Base-by-base conservation (phyloP, 2,797 vertebrate genomes). In the Rhinella marina region DNA sequence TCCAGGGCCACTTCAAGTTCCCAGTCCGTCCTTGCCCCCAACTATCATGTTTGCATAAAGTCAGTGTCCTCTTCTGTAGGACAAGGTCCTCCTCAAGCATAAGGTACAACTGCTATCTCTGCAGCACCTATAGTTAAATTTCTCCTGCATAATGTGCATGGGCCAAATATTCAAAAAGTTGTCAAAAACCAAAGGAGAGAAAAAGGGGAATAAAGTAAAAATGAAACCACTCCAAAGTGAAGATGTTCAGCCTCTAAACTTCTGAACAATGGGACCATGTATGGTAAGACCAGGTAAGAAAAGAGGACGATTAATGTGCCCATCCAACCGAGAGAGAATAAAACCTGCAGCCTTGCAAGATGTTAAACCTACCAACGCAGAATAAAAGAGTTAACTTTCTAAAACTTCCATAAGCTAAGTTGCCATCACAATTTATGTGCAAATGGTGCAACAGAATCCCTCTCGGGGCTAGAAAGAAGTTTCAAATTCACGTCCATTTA, bases 361-460 rank as follows among this genome's bases (percentile, higher is more conserved):
- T 19, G n/a, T 59, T 76, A 54, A 50, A 76, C 21, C 57, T 41
- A 11, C 29, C 52, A 77, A 41, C 13, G 80, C 17, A 87, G 57
- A 27, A 52, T 25, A 77, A 29, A 82, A 70, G 77, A 79, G 87
- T 85, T 88, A 89, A 86, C 72, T 62, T 83, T 76, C 54, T 29
- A 57, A 57, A 57, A 61, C 29, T 86, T 79, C 73, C 52, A 83
- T 83, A 83, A 86, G 32, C 73, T 70, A 86, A 79, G 80, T 89
- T n/a, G 85, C 84, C 80, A 79, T 86, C 81, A 86, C 88, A 89
- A 86, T 89, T 83, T 85, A 89, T 86, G 88, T 89, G 88, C 85
- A 89, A 89, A 89, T 89, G 73, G 80, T 86, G 84, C 88, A 89
- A 89, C 32, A 66, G 59, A 86, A 86, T 83, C 88, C 81, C 88